A percentile compares a stretch with the other conserved stretches of the same genome.
Conservation (phyloP, 2,113 vertebrate genomes). For the Orcinus orca region DNA sequence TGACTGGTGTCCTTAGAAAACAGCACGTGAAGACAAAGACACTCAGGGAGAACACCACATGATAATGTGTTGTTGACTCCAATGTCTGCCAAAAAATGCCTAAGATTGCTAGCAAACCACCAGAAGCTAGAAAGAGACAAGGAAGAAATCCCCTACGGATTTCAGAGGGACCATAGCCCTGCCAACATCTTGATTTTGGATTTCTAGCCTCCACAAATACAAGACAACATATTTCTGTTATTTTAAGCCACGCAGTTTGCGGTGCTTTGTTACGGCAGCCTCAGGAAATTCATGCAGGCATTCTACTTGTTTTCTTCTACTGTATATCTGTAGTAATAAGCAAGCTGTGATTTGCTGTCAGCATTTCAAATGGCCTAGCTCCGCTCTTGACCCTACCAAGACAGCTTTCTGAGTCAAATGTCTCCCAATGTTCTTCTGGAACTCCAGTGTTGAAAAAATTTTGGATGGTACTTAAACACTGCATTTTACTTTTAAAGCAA, state of each 20-base stretch:
- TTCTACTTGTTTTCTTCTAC: background rate
- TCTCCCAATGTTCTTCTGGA: background rate
- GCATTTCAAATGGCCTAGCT: constrained; percentile 4
- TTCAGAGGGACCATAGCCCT: background rate
- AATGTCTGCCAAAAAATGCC: background rate
- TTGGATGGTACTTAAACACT: background rate
- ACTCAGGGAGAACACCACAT: background rate
- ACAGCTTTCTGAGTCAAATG: background rate
- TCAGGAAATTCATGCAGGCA: background rate
- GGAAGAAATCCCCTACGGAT: background rate
- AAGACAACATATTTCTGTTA: background rate
- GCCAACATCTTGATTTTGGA: background rate
- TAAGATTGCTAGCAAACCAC: background rate
- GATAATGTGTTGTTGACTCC: background rate
- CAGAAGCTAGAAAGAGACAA: background rate
- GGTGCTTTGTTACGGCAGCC: background rate
- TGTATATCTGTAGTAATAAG: background rate
- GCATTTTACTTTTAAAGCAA: background rate
- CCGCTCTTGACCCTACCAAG: background rate
- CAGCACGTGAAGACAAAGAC: background rate
- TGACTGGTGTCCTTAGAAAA: background rate
- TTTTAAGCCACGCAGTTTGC: background rate
- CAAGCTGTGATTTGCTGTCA: background rate
- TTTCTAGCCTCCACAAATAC: background rate
- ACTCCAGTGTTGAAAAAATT: background rate